Percentiles rank a stretch among this genome's conserved stretches.
Conservation (phyloP, 2,888 invertebrate genomes). For the Drosophila mimetica region DNA sequence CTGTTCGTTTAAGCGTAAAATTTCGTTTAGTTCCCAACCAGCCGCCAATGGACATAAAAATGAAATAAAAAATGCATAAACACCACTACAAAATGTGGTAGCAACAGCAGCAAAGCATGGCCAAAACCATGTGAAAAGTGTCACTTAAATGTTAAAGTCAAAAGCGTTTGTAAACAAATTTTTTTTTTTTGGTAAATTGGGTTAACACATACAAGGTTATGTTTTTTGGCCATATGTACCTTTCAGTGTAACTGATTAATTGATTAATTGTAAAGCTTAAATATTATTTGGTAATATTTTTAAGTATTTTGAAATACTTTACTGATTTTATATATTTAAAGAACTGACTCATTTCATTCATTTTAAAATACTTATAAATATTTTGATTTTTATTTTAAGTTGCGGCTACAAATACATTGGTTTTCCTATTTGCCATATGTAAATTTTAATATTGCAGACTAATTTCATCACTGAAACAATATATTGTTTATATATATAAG, state of each 20-base stretch:
- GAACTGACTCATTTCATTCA: no score
- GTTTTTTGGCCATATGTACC: no score
- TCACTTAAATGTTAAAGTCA: constrained; percentile 5
- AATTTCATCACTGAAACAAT: no score
- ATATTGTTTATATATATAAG: neutral
- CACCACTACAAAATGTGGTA: constrained; percentile 28
- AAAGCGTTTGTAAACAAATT: constrained; percentile 9
- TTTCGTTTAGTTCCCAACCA: constrained; percentile 59
- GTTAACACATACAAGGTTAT: no score
- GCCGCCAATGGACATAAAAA: constrained; percentile 40
- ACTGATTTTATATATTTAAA: no score
- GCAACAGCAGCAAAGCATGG: neutral
- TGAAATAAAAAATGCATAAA: constrained; percentile 25
- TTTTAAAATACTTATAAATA: no score
- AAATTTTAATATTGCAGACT: neutral
- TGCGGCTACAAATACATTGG: no score
- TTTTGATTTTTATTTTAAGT: no score
- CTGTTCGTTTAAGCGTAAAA: constrained; percentile 61
- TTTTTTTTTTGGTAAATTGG: constrained; percentile 1
- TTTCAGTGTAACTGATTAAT: neutral
- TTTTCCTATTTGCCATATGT: no score
- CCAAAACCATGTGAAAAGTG: constrained; percentile 22
- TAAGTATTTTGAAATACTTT: no score
- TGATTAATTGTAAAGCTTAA: no score
- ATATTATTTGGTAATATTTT: no score